Conservation (phyloP, 2,888 invertebrate genomes). For the Protula sp. region DNA sequence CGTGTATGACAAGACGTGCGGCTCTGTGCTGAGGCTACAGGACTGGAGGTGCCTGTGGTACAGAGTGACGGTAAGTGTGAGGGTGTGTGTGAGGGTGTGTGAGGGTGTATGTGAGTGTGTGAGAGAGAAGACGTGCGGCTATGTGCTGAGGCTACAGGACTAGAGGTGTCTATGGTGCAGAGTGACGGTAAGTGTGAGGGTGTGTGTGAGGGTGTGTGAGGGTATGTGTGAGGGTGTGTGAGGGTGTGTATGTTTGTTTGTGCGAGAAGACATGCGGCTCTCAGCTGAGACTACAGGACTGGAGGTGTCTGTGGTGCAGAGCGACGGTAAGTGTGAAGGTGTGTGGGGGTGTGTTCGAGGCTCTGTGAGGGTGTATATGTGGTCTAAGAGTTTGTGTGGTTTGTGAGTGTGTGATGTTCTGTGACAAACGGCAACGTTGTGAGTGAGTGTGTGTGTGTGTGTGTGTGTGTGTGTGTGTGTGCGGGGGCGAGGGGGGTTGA, state of each 20-base stretch:
- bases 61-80: constrained; percentile 69
- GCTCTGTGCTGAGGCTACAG: constrained; percentile 87
- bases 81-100: constrained; percentile 95
- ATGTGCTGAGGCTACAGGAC: constrained; percentile 72
- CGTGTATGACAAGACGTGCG: constrained; percentile 92
- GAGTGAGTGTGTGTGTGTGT: too few species aligned
- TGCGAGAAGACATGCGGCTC: constrained; percentile 98
- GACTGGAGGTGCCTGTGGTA: constrained; percentile 98
- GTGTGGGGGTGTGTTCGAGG: too few species aligned
- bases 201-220: constrained; percentile 94
- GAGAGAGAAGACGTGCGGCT: constrained; percentile 95
- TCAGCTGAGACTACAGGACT: constrained; percentile 88
- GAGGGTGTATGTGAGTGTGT: constrained; percentile 87
- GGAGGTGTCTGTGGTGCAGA: constrained; percentile 94
- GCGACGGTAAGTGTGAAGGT: constrained; percentile 61
- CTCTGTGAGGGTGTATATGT: too few species aligned
- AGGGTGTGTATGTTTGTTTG: too few species aligned
- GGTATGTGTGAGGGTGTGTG: constrained; percentile 88
- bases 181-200: constrained; percentile 73
- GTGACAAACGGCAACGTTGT: too few species aligned
- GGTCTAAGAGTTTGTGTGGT: too few species aligned
- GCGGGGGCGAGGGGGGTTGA: too few species aligned
- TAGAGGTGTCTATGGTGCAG: constrained; percentile 97
- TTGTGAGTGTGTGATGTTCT: too few species aligned
- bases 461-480: too few species aligned